Evolutionary conservation across 2,797 vertebrate species (phyloP), one percentile per base, ranked within the genome.

Genomic region (Crocidura indochinensis): DNA sequence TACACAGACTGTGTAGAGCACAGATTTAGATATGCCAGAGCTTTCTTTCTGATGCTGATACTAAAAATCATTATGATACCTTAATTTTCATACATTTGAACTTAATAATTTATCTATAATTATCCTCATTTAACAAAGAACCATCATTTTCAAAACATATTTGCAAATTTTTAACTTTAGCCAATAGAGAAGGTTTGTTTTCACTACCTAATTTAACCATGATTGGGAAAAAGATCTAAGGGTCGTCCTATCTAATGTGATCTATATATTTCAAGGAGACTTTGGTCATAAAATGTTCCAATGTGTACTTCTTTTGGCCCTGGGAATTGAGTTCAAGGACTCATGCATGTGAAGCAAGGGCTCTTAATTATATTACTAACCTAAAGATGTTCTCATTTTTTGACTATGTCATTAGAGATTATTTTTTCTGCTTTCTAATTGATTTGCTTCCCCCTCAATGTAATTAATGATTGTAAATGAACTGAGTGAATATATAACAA

Each of bases 1-100:
- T 76, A 68, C 60, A 73, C 73, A 82, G 89, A 92, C 44, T 91
- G 77, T 69, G 10, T 76, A 62, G 29, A 64, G 84, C 92, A 97
- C 92, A 95, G 83, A 69, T 88, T 96, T 93, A 95, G 77, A 91
- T 81, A 60, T 96, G 76, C 77, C 91, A 95, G 77, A 82, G 38
- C 73, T 88, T 83, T 88, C 96, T 94, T 92, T 96, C 96, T 60
- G 87, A 85, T 93, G 44, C 84, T 95, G 78, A 96, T 94, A 96
- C 74, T 79, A n/a, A 93, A 92, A 94, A 93, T 62, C 62, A 83
- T 91, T 96, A 87, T 31, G 80, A 14, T 84, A 67, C 47, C 46
- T 85, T 92, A 93, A 65, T n/a, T 91, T 74, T 94, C 62, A n/a
- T 92, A 96, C 72, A 67, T n/a, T 72, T 26, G 56, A 75, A 90